Conservation (phyloP, 2,888 invertebrate species). For the Serripes groenlandicus region DNA sequence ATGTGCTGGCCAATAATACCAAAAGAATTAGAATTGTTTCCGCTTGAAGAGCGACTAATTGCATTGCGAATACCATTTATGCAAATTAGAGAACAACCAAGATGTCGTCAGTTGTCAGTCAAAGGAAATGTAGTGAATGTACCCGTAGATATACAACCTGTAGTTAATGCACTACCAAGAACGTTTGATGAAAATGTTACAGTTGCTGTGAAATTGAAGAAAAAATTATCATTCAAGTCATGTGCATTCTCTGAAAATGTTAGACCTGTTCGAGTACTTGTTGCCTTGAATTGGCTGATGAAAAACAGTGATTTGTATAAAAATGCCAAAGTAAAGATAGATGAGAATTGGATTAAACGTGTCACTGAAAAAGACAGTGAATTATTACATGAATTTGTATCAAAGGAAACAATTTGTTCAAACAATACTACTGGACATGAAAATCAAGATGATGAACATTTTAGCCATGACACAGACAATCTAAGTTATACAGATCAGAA, state of each 20-base stretch:
- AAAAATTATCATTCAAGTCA: constrained; percentile 44
- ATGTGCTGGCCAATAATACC: constrained; percentile 21
- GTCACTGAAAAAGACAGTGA: not conserved
- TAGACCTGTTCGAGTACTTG: constrained; percentile 37
- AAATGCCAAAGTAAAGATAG: constrained; percentile 37
- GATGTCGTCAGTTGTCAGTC: constrained; percentile 33
- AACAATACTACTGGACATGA: not conserved
- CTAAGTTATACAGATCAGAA: not conserved
- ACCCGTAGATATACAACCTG: constrained; percentile 64
- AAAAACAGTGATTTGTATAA: constrained; percentile 52
- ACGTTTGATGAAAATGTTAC: constrained; percentile 51
- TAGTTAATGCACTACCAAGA: constrained; percentile 4
- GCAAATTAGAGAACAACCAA: constrained; percentile 30
- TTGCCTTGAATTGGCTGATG: constrained; percentile 49
- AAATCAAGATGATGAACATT: not conserved
- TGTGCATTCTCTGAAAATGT: constrained; percentile 48
- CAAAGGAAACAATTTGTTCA: not conserved
- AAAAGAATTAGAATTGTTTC: constrained; percentile 6
- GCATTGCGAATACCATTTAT: constrained; percentile 41
- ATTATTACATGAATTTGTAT: not conserved
- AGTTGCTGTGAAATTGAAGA: constrained; percentile 31
- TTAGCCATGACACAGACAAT: not conserved
- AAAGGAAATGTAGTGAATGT: constrained; percentile 60
- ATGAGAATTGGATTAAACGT: constrained; percentile 30
- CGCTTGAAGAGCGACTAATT: constrained; percentile 20